These are phyloP conservation scores for Cataglyphis albicans DNA, from an alignment of 2,888 invertebrate genomes.

Conservation along the genomic window DNA sequence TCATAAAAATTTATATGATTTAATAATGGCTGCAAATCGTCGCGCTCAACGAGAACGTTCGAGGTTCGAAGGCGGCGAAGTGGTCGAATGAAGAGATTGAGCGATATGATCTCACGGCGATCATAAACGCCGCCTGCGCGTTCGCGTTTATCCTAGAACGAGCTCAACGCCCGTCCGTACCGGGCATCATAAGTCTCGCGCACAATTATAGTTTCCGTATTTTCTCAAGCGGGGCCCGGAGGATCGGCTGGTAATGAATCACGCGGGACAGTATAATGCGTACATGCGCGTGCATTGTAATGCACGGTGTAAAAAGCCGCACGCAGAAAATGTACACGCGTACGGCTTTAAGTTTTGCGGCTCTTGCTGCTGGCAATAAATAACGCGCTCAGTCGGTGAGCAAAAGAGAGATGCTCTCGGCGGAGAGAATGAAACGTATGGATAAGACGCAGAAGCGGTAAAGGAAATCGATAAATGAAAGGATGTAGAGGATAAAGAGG, in stretches of 20 bases:
- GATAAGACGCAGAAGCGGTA: conserved; percentile 47
- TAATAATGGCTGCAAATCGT: conserved; percentile 71
- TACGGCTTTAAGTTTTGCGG: conserved; percentile 76
- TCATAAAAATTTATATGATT: conserved; percentile 55
- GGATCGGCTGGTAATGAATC: conserved; percentile 82
- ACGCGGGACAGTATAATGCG: conserved; percentile 79
- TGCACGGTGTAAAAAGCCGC: conserved; percentile 75
- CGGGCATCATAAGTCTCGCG: conserved; percentile 81
- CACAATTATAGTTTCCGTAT: conserved; percentile 83
- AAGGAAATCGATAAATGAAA: conserved; percentile 33
- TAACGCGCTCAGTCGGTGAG: conserved; percentile 74
- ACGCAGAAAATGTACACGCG: conserved; percentile 70
- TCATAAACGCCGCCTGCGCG: conserved; percentile 68
- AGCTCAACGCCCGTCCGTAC: conserved; percentile 10
- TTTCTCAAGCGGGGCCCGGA: conserved; percentile 79
- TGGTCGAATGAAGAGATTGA: conserved; percentile 71
- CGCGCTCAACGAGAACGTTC: conserved; percentile 67
- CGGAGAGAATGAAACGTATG: conserved; percentile 53
- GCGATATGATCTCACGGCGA: conserved; percentile 71
- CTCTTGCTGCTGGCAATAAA: conserved; percentile 79
- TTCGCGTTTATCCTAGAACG: conserved; percentile 48
- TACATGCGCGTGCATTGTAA: conserved; percentile 78
- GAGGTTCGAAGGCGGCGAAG: conserved; percentile 55
- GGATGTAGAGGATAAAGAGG: conserved; percentile 16
- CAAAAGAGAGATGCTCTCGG: conserved; percentile 52